Base-by-base conservation (phyloP, 2,113 vertebrate species). In the Sialia sialis region DNA sequence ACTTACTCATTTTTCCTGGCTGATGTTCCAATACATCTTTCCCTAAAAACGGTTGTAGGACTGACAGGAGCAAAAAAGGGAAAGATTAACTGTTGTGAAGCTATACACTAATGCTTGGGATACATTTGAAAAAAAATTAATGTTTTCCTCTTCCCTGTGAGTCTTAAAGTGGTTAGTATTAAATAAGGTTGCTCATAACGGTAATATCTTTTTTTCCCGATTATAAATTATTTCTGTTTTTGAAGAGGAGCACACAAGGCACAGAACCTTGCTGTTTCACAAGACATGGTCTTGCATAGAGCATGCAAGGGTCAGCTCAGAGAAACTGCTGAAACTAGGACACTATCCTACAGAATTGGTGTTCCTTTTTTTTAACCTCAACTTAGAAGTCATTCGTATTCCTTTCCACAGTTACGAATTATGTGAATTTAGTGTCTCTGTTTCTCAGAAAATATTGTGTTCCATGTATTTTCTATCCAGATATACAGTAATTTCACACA, bases 1-100 rank as follows among this genome's bases (percentile, higher is more conserved):
- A 86, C 67, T 96, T 93, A 66, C 49, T 94, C 89, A 95, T 96
- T 95, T 95, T 95, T 95, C 92, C 93, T 94, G 72, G 38, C 55
- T 95, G 90, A 92, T 69, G 64, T 74, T 92, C 76, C 51, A 83
- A 95, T 96, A 94, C 44, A 91, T 96, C 90, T 96, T 95, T 95
- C 84, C 27, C 55, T 85, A 83, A 85, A 91, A 92, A 93, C 58
- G 85, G 58, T 32, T 86, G 23, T 83, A 39, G 72, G 75, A 88
- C 68, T 84, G 72, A 43, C 83, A 93, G 85, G 59, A 83, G 74
- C 29, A 81, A 66, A 94, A 94, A 83, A 93, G 5, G 72, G 46
- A 76, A 93, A 92, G 88, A 95, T 94, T 94, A 92, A 80, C 59
- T 86, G 68, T 84, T 13, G 43, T 77, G 51, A 92, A 92, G 55